Conservation (phyloP, 2,113 vertebrate genomes). For the Gnathonemus longibarbis region DNA sequence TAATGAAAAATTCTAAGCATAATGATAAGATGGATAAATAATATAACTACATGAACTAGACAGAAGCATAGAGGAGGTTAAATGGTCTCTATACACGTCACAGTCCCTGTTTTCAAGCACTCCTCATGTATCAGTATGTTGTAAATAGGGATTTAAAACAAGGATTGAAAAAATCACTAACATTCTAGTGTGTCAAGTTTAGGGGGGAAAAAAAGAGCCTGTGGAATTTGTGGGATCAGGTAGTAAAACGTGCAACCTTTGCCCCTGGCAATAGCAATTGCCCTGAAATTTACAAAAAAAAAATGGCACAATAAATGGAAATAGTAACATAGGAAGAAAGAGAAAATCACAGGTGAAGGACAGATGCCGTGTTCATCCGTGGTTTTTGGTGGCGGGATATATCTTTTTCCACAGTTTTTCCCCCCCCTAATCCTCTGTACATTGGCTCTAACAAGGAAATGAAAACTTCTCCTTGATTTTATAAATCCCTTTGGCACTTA, state of each 20-base stretch:
- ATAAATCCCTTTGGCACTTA: conserved; percentile 60
- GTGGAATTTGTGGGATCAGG: background rate
- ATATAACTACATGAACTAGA: background rate
- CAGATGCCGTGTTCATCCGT: conserved; percentile 42
- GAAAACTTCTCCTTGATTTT: conserved; percentile 57
- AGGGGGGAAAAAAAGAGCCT: background rate
- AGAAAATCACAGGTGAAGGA: conserved; percentile 34
- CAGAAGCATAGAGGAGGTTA: background rate
- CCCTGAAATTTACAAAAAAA: background rate
- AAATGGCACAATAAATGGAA: conserved; percentile 15
- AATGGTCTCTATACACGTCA: background rate
- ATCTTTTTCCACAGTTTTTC: conserved; percentile 45
- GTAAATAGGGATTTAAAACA: conserved; percentile 3
- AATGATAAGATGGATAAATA: background rate
- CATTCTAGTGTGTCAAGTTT: background rate
- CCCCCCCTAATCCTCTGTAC: conserved; percentile 46
- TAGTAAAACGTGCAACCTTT: background rate
- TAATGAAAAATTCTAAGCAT: background rate
- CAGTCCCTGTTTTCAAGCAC: background rate
- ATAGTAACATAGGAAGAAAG: conserved; percentile 25
- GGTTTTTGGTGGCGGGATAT: conserved; percentile 44
- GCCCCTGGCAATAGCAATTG: background rate
- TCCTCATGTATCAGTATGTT: background rate
- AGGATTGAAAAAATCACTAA: background rate
- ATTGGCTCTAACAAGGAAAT: conserved; percentile 57